Evolutionary conservation across 2,888 invertebrate species (phyloP).

Genomic region (Idaea straminata): DNA sequence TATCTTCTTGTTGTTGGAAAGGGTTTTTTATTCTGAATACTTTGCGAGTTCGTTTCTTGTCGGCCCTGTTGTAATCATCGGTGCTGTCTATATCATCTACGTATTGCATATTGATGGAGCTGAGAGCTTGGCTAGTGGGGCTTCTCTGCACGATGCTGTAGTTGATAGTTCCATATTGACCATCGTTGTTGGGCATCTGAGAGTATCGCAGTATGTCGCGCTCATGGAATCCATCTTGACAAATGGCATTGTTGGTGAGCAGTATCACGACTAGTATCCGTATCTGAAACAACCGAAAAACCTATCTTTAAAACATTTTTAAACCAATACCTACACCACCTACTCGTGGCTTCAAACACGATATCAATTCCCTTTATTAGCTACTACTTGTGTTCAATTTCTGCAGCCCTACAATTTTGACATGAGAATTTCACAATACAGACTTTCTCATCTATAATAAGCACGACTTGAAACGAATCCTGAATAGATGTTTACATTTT

Average conservation of each 20-base stretch:
- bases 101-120: conserved; percentile 57
- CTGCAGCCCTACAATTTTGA: conserved; percentile 10
- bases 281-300: conserved; percentile 64
- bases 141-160: conserved; percentile 58
- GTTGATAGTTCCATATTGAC: conserved; percentile 53
- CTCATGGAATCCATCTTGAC: conserved; percentile 68
- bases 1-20: conserved; percentile 61
- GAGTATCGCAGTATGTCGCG: conserved; percentile 62
- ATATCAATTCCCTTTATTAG: background rate
- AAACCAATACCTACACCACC: background rate
- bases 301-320: background rate
- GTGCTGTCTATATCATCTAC: conserved; percentile 57
- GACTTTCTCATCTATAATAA: conserved; percentile 22
- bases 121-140: conserved; percentile 54
- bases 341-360: background rate
- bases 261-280: conserved; percentile 68
- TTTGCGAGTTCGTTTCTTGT: conserved; percentile 56
- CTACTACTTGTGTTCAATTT: conserved; percentile 2
- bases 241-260: conserved; percentile 48
- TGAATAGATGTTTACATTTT: conserved; percentile 7
- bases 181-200: conserved; percentile 56
- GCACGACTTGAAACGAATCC: conserved; percentile 15
- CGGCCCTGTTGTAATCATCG: conserved; percentile 53
- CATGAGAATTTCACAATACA: conserved; percentile 16
- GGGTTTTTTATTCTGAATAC: conserved; percentile 71